phyloP scores from a whole-genome alignment of 2,888 invertebrate genomes.

The Cephus pulcher region DNA sequence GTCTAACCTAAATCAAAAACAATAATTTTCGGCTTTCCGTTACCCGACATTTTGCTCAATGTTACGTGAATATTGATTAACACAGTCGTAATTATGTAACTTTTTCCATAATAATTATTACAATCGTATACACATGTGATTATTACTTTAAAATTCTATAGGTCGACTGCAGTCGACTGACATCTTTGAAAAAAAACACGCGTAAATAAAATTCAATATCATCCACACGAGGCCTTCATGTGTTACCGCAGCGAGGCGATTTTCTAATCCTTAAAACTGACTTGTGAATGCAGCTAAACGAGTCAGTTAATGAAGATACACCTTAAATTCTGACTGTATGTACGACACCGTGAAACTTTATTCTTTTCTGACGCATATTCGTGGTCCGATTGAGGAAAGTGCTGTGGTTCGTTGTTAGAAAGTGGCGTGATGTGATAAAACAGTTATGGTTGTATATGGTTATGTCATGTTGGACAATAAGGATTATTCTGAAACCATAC shows the following conservation, averaged over 20 bases:
- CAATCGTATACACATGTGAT: not conserved
- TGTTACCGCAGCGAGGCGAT: not conserved
- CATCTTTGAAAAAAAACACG: not conserved
- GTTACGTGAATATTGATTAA: not conserved
- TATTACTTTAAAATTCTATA: not conserved
- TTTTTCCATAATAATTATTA: not conserved
- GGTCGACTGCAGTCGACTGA: not conserved
- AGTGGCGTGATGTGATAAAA: conserved; percentile 29
- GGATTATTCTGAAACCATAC: not conserved
- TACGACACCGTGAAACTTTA: too few relatives aligned
- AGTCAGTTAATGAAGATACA: not conserved
- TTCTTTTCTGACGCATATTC: not conserved
- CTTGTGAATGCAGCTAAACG: not conserved
- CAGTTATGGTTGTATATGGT: conserved; percentile 22
- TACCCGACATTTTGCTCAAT: conserved; percentile 32
- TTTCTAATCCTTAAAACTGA: not conserved
- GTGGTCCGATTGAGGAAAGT: not conserved
- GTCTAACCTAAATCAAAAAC: conserved; percentile 69
- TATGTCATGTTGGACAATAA: conserved; percentile 24
- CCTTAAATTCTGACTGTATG: not conserved
- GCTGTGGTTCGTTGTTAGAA: conserved; percentile 29
- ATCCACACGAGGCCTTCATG: not conserved
- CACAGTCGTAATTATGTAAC: not conserved
- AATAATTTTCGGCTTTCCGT: conserved; percentile 64
- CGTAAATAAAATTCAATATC: not conserved